These are phyloP conservation scores for Dolichotis patagonum DNA, from an alignment of 2,113 vertebrate genomes.

Conservation along the genomic window DNA sequence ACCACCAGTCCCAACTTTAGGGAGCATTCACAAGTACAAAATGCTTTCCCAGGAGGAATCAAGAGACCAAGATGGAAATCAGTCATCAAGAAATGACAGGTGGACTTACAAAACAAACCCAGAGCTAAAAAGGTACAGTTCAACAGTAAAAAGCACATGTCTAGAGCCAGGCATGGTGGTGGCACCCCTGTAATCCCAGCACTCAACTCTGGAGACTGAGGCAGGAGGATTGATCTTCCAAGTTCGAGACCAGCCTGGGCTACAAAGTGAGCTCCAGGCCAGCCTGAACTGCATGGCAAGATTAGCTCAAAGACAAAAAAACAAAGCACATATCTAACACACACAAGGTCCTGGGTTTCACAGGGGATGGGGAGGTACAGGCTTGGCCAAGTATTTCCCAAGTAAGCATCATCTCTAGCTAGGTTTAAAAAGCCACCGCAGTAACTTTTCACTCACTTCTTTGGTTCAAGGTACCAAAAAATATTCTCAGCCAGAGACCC, in stretches of 20 bases:
- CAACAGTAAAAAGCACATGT: not conserved
- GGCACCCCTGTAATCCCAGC: no score
- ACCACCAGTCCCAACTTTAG: not conserved
- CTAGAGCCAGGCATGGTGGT: no score
- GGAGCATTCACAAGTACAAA: not conserved
- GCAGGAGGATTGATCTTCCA: no score
- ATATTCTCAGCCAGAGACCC: not conserved
- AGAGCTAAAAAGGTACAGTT: not conserved
- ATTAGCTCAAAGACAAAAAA: no score
- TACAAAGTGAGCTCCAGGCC: no score
- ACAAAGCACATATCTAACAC: no score
- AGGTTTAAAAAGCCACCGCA: not conserved
- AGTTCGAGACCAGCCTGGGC: no score
- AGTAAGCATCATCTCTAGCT: not conserved
- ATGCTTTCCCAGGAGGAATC: not conserved
- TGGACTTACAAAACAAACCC: not conserved
- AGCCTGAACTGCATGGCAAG: no score
- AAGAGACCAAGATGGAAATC: not conserved
- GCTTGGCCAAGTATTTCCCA: not conserved
- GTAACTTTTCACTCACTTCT: conserved; percentile 1
- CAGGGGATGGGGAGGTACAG: no score
- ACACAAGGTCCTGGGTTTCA: not conserved
- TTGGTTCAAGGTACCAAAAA: not conserved
- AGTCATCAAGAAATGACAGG: not conserved
- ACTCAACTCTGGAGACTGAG: no score